These are phyloP conservation scores for Cyclopterus lumpus DNA, from an alignment of 2,797 vertebrate genomes.

Conservation along the genomic window DNA sequence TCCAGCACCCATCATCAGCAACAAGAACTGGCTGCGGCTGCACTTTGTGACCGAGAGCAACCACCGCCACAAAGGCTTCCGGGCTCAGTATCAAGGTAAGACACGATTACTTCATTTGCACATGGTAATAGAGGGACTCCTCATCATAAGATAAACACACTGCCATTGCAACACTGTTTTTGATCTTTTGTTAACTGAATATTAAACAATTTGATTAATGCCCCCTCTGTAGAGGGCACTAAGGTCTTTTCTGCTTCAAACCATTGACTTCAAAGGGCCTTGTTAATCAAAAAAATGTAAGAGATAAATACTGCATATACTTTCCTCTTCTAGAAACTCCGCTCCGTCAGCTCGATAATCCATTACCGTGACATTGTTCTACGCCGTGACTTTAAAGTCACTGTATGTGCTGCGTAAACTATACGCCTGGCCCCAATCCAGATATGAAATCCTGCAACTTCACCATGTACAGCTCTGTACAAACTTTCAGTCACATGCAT, in stretches of 20 bases:
- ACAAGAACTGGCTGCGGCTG: constrained; percentile 97
- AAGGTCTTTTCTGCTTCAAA: constrained; percentile 54
- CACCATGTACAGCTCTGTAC: constrained; percentile 34
- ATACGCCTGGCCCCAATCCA: constrained; percentile 30
- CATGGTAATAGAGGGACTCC: constrained; percentile 42
- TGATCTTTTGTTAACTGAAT: constrained; percentile 77
- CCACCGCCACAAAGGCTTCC: constrained; percentile 95
- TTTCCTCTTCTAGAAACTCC: constrained; percentile 43
- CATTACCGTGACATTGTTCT: constrained; percentile 59
- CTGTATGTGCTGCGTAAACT: constrained; percentile 40
- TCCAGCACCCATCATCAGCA: constrained; percentile 97
- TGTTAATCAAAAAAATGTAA: constrained; percentile 70
- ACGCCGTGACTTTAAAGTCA: constrained; percentile 56
- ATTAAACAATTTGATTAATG: constrained; percentile 73
- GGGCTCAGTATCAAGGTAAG: constrained; percentile 98
- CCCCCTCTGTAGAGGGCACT: constrained; percentile 52
- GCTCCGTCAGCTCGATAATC: constrained; percentile 52
- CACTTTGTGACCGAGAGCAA: constrained; percentile 98
- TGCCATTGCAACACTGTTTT: constrained; percentile 74
- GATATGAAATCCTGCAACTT: constrained; percentile 49
- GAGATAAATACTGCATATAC: constrained; percentile 58
- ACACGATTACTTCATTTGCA: constrained; percentile 62
- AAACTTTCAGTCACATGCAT: constrained; percentile 37
- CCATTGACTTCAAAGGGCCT: constrained; percentile 68
- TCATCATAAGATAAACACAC: constrained; percentile 45